Percentiles rank a stretch among this genome's conserved stretches.
Evolutionary conservation across 2,888 invertebrate species (phyloP).

Genomic region (Acleris emargana): DNA sequence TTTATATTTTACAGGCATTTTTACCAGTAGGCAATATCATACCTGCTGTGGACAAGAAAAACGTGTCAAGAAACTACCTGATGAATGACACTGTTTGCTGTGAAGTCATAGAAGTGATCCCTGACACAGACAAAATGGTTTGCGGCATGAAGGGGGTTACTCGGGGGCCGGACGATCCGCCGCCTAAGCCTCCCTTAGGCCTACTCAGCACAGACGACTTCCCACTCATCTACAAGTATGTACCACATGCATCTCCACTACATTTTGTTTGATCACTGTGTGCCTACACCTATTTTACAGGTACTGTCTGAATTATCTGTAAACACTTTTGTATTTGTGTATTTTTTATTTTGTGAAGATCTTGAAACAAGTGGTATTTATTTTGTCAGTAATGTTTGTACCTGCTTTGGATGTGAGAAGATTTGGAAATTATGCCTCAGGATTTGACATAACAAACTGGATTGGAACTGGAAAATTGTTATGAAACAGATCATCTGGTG

Average conservation of each 20-base stretch:
- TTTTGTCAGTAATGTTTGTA: constrained; percentile 41
- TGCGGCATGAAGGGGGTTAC: constrained; percentile 93
- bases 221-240: constrained; percentile 93
- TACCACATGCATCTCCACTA: constrained; percentile 48
- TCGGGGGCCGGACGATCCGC: constrained; percentile 87
- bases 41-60: constrained; percentile 91
- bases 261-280: constrained; percentile 53
- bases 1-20: constrained; percentile 79
- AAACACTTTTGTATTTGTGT: constrained; percentile 60
- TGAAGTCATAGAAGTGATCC: constrained; percentile 93
- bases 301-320: constrained; percentile 55
- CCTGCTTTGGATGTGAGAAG: constrained; percentile 37
- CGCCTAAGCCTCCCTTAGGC: constrained; percentile 90
- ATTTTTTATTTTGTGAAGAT: constrained; percentile 61
- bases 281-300: constrained; percentile 67
- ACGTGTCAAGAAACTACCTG: constrained; percentile 89
- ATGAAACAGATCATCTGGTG: constrained; percentile 30
- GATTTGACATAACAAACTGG: constrained; percentile 12
- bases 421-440: constrained; percentile 20
- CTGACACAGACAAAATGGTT: constrained; percentile 93
- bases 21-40: constrained; percentile 88
- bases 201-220: constrained; percentile 92
- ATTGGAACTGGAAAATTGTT: constrained; percentile 25
- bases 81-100: constrained; percentile 94
- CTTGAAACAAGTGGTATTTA: constrained; percentile 65